Conservation (phyloP, 2,113 vertebrate genomes). For the Vombatus ursinus region DNA sequence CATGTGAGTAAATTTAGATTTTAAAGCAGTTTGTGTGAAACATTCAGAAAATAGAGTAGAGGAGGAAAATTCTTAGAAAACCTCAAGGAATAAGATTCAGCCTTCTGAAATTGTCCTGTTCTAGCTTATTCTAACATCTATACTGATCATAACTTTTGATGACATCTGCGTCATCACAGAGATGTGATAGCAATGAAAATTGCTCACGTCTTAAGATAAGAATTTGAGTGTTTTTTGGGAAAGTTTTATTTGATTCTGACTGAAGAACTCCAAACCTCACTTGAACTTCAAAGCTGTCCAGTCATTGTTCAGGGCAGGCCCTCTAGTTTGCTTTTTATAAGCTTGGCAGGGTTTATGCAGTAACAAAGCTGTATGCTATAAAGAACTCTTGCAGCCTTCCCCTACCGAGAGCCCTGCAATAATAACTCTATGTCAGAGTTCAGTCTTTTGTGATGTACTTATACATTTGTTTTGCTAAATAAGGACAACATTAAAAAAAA, state of each 20-base stretch:
- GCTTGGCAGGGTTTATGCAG: conserved; percentile 33
- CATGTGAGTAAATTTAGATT: fast-evolving
- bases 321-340: conserved; percentile 61
- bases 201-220: not conserved
- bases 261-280: not conserved
- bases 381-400: conserved; percentile 30
- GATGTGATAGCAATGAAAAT: fast-evolving
- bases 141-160: not conserved
- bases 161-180: not conserved
- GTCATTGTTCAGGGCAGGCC: conserved; percentile 33
- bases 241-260: not conserved
- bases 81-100: not conserved
- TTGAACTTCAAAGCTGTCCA: conserved; percentile 42
- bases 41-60: not conserved
- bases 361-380: conserved; percentile 37
- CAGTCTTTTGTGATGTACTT: not conserved
- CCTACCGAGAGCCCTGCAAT: not conserved
- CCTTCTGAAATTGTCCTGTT: conserved; percentile 14
- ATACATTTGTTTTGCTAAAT: conserved; percentile 12
- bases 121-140: conserved; percentile 12
- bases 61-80: not conserved
- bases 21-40: not conserved
- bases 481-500: conserved; percentile 31
- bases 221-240: not conserved
- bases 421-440: not conserved